These are phyloP conservation scores for Chrysomela aeneicollis DNA, from an alignment of 2,888 invertebrate genomes.

Conservation along the genomic window DNA sequence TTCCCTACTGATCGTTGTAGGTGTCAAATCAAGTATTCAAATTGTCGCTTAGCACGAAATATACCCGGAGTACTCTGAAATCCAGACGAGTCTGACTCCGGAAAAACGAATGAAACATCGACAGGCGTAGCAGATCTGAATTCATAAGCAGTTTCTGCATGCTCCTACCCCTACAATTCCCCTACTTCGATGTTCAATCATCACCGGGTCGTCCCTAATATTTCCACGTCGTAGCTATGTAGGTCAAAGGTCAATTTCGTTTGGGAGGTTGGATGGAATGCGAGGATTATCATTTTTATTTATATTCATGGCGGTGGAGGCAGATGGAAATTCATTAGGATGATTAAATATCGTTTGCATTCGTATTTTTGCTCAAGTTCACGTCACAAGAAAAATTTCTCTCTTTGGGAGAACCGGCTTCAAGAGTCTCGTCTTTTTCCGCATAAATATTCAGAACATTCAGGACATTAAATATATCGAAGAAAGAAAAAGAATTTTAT, in stretches of 20 bases:
- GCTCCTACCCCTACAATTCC: background rate
- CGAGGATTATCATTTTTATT: background rate
- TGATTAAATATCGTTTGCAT: background rate
- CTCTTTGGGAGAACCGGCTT: too few relatives aligned
- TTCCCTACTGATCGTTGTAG: background rate
- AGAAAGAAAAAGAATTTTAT: too few relatives aligned
- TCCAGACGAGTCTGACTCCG: conserved; percentile 36
- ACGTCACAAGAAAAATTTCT: background rate
- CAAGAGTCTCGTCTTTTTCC: too few relatives aligned
- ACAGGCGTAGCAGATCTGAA: conserved; percentile 31
- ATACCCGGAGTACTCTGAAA: conserved; percentile 36
- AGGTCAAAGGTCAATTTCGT: background rate
- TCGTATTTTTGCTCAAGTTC: background rate
- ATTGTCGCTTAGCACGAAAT: conserved; percentile 26
- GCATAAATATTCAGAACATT: too few relatives aligned
- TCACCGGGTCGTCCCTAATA: background rate
- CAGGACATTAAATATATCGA: too few relatives aligned
- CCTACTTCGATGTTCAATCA: background rate
- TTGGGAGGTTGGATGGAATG: background rate
- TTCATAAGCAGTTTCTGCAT: conserved; percentile 33
- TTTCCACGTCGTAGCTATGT: background rate
- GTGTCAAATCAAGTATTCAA: conserved; percentile 28
- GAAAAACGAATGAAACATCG: conserved; percentile 38
- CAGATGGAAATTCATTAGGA: background rate
- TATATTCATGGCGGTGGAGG: background rate